A percentile compares a stretch with the other conserved stretches of the same genome.
These are phyloP conservation scores for Sphaerodactylus townsendi DNA, from an alignment of 2,113 vertebrate genomes.

Conservation along the genomic window DNA sequence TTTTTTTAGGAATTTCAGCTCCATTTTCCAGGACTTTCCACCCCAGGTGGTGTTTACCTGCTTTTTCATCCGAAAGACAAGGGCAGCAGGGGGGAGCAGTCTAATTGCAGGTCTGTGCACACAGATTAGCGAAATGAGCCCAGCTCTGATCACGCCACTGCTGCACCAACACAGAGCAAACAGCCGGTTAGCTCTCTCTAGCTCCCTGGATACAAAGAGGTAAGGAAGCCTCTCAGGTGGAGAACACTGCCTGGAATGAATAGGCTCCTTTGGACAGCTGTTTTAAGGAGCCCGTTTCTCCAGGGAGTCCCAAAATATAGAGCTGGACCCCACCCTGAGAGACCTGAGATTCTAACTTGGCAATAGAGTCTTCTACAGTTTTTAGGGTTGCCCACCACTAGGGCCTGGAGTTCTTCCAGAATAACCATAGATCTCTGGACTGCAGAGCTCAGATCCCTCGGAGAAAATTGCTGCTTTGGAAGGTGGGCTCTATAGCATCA, in stretches of 20 bases:
- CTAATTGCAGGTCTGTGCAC: neutral
- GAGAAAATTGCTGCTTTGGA: too few species aligned
- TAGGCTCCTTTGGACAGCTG: neutral
- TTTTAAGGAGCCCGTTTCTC: too few species aligned
- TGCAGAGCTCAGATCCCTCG: too few species aligned
- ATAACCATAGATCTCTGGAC: too few species aligned
- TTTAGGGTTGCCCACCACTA: too few species aligned
- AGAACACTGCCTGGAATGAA: neutral
- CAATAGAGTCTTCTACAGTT: neutral
- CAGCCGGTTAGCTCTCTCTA: neutral
- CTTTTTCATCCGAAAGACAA: neutral
- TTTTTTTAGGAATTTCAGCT: too few species aligned
- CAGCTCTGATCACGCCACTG: neutral
- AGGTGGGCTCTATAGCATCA: too few species aligned
- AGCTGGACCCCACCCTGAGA: neutral
- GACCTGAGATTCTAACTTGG: neutral
- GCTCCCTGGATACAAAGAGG: neutral
- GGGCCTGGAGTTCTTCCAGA: too few species aligned
- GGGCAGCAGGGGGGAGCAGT: neutral
- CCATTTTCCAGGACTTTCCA: neutral
- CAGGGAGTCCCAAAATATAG: too few species aligned
- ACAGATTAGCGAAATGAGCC: slow-evolving; percentile 10
- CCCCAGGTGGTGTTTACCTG: neutral
- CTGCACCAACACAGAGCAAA: slow-evolving; percentile 5
- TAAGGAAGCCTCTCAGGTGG: too few species aligned